Evolutionary conservation across 2,888 invertebrate genomes (phyloP).

Genomic region (Netelia inedita): DNA sequence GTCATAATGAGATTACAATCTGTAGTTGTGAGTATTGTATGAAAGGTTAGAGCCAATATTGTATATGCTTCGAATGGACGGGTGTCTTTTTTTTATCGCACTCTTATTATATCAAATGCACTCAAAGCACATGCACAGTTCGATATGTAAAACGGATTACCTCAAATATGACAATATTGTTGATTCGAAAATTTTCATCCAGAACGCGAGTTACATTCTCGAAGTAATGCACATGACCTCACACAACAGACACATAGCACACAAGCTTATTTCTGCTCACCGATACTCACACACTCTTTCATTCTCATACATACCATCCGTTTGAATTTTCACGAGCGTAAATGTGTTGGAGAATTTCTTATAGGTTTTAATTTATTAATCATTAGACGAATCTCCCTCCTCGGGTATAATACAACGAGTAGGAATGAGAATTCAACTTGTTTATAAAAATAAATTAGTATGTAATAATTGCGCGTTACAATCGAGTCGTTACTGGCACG

Average conservation of each 20-base stretch:
- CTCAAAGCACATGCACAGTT: neutral
- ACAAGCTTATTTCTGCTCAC: neutral
- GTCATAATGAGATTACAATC: constrained; percentile 39
- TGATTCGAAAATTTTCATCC: neutral
- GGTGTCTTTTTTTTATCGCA: neutral
- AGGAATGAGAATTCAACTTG: constrained; percentile 55
- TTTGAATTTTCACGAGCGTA: neutral
- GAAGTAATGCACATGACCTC: neutral
- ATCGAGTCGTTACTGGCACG: neutral
- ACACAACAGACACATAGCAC: neutral
- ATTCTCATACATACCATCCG: neutral
- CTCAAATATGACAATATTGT: neutral
- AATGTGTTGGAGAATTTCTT: neutral
- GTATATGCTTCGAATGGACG: neutral
- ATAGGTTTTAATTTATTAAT: neutral
- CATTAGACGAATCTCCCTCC: neutral
- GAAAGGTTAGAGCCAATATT: constrained; percentile 21
- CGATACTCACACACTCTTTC: neutral
- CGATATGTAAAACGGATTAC: neutral
- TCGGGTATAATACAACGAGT: constrained; percentile 39
- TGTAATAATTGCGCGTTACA: constrained; percentile 21
- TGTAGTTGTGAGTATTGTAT: constrained; percentile 18
- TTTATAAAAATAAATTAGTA: constrained; percentile 61
- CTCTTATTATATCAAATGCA: neutral
- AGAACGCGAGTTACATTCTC: neutral